A percentile compares a stretch with the other conserved stretches of the same genome.
These are phyloP conservation scores for Metallyticus violacea DNA, from an alignment of 2,888 invertebrate genomes.

Conservation along the genomic window DNA sequence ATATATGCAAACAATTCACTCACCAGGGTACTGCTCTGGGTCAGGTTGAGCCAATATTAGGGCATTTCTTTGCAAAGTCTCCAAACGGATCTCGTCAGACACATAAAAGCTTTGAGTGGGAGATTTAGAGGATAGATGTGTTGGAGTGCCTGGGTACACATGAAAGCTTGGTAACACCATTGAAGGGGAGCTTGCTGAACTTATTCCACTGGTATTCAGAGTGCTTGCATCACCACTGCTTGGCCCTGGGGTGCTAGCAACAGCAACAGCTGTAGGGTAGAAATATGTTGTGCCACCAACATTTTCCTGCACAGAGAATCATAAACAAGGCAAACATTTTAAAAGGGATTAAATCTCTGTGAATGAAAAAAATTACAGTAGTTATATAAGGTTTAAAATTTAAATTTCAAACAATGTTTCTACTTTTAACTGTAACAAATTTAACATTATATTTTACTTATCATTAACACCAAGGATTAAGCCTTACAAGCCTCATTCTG, in stretches of 20 bases:
- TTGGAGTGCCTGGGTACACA: slow-evolving; percentile 63
- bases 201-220: slow-evolving; percentile 7
- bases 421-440: no score
- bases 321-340: no score
- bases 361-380: no score
- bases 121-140: slow-evolving; percentile 51
- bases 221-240: slow-evolving; percentile 22
- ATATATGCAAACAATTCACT: no score
- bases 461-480: no score
- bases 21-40: slow-evolving; percentile 57
- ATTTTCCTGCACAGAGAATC: slow-evolving; percentile 66
- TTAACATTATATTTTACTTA: no score
- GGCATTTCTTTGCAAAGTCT: slow-evolving; percentile 72
- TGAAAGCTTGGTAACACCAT: slow-evolving; percentile 45
- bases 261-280: slow-evolving; percentile 59
- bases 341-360: no score
- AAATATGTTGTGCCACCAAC: slow-evolving; percentile 95
- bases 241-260: slow-evolving; percentile 38
- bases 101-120: slow-evolving; percentile 69
- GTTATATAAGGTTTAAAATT: no score
- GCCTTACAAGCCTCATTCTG: no score
- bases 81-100: slow-evolving; percentile 78
- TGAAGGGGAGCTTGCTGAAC: slow-evolving; percentile 22
- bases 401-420: no score
- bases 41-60: slow-evolving; percentile 74